Conservation (phyloP, 2,888 invertebrate genomes). For the Syrphus vitripennis region DNA sequence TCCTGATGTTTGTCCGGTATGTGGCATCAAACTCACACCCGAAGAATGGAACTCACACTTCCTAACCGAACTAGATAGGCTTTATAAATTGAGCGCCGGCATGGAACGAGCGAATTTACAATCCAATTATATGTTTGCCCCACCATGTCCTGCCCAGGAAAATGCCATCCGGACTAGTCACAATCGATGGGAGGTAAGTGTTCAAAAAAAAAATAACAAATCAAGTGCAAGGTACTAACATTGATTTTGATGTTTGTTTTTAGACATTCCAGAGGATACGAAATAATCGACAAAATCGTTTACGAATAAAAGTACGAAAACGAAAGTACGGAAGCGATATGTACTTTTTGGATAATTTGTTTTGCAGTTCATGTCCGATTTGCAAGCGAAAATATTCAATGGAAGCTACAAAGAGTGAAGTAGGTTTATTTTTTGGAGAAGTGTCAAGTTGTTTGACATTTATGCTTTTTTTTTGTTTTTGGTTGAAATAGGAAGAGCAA, state of each 20-base stretch:
- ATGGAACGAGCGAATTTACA: constrained; percentile 80
- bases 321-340: constrained; percentile 84
- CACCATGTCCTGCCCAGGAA: constrained; percentile 80
- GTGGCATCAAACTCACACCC: constrained; percentile 85
- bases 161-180: constrained; percentile 81
- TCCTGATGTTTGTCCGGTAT: constrained; percentile 85
- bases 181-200: constrained; percentile 85
- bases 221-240: not conserved
- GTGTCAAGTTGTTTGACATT: not conserved
- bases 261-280: constrained; percentile 87
- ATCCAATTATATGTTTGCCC: constrained; percentile 80
- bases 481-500: constrained; percentile 74
- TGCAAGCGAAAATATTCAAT: constrained; percentile 82
- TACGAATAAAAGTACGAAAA: constrained; percentile 86
- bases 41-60: constrained; percentile 87
- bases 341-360: constrained; percentile 80
- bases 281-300: constrained; percentile 86
- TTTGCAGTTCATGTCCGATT: constrained; percentile 84
- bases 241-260: not conserved
- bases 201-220: not conserved
- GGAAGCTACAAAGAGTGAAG: constrained; percentile 84
- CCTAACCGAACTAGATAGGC: constrained; percentile 86
- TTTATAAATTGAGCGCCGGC: constrained; percentile 84
- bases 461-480: not conserved
- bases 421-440: too few relatives aligned